Conservation (phyloP, 1,140 invertebrate species). For the Solenopsis invicta region DNA sequence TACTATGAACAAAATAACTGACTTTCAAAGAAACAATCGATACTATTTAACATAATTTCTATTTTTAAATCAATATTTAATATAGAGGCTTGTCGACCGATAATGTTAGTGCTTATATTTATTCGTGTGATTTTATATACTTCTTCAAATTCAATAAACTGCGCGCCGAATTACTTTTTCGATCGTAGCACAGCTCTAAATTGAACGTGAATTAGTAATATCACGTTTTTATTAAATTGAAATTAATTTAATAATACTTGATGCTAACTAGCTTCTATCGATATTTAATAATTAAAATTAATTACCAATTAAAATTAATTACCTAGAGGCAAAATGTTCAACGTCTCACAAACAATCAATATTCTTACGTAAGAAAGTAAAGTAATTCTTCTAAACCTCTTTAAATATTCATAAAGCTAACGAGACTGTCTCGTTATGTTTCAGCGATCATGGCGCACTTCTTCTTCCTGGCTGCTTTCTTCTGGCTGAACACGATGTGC, state of each 20-base stretch:
- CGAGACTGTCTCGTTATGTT: conserved; percentile 83
- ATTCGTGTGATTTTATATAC: neutral
- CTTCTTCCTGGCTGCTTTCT: conserved; percentile 97
- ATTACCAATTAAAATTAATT: conserved; percentile 6
- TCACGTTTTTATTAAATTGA: too few relatives aligned
- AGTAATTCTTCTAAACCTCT: conserved; percentile 13
- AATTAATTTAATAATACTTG: too few relatives aligned
- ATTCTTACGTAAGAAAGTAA: neutral
- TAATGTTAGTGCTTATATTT: too few relatives aligned
- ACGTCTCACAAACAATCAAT: neutral
- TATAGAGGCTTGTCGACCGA: too few relatives aligned
- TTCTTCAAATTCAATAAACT: too few relatives aligned
- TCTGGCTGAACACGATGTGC: conserved; percentile 98
- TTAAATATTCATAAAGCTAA: conserved; percentile 48
- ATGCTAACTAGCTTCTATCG: too few relatives aligned
- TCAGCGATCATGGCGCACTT: conserved; percentile 95
- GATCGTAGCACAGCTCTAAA: too few relatives aligned
- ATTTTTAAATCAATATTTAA: too few relatives aligned
- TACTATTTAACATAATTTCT: too few relatives aligned
- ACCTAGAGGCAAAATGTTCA: conserved; percentile 1
- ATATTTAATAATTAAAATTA: conserved; percentile 10
- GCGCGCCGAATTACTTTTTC: too few relatives aligned
- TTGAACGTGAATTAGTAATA: too few relatives aligned
- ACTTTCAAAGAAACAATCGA: neutral
- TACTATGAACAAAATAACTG: neutral